Base-by-base conservation (phyloP, 2,797 vertebrate genomes). In the Brachyalestes nurse region DNA sequence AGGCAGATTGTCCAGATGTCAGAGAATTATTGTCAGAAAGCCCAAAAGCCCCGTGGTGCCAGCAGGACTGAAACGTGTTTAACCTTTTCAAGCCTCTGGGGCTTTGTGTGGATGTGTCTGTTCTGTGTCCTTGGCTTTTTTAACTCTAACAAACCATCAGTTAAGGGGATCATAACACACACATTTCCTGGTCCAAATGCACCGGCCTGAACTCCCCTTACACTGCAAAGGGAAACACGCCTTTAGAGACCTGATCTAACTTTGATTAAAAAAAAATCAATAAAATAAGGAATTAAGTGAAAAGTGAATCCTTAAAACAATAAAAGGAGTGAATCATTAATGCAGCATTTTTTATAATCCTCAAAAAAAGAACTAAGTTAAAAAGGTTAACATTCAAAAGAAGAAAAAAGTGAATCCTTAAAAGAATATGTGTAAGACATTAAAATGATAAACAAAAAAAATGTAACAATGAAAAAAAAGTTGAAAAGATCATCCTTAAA, bases 91-190 rank as follows among this genome's bases (percentile, higher is more conserved):
- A 49, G 70, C 77, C 79, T 81, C 82, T 49, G 73, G 79, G 65
- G 75, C 23, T 73, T 79, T 17, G 47, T 45, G 69, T 82, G 81
- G 80, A 73, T 78, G 82, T 38, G 75, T 83, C 79, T 85, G 82
- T 61, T 82, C 73, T 66, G 40, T 72, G 76, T 84, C 78, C 86
- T 77, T 72, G 78, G 21, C 17, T 73, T 85, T 69, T 72, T 86
- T 57, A 75, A 76, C 53, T 58, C 47, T 78, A 84, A 82, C 83
- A 83, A 84, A 78, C 38, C 75, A 83, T 79, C 82, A 77, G 83
- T 84, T 86, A 87, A 53, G 60, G 45, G 65, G 57, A 40, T 70
- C 28, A 72, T 61, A 84, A 67, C 79, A 75, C 21, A 49, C 34
- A 71, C 58, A 58, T 72, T 83, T 84, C 84, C 86, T 87, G 83